Percentiles rank a stretch among this genome's conserved stretches.
Evolutionary conservation across 2,113 vertebrate genomes (phyloP).

Genomic region (Dicrurus megarhynchus): DNA sequence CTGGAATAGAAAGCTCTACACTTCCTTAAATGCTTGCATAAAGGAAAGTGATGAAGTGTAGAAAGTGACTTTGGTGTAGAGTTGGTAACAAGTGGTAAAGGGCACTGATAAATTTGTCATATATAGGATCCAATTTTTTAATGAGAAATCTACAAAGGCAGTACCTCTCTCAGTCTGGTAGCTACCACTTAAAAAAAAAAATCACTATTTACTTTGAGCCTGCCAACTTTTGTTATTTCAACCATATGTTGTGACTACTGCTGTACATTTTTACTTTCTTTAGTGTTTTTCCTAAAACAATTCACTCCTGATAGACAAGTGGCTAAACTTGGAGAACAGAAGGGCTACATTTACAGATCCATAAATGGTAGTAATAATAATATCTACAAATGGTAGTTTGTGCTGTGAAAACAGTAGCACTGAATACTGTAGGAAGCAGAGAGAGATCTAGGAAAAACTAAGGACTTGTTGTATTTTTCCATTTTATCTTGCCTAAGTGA

Average conservation of each 20-base stretch:
- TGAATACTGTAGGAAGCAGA: neutral
- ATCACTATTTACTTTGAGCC: neutral
- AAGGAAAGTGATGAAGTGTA: neutral
- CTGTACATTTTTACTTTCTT: neutral
- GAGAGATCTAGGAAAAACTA: neutral
- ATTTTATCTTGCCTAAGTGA: slow-evolving; percentile 42
- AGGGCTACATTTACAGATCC: neutral
- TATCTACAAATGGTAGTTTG: neutral
- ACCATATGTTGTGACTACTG: neutral
- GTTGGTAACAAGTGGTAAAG: neutral
- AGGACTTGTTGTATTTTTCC: slow-evolving; percentile 35
- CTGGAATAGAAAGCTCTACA: neutral
- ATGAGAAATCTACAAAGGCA: neutral
- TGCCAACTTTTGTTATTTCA: slow-evolving; percentile 6
- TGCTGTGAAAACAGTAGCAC: neutral
- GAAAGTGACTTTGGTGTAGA: neutral
- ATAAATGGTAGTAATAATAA: neutral
- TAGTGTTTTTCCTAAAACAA: neutral
- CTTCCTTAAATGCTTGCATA: neutral
- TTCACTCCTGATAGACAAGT: neutral
- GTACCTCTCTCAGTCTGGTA: neutral
- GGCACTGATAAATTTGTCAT: neutral
- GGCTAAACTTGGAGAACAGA: neutral
- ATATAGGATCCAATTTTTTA: neutral
- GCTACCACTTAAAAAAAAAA: neutral